phyloP scores from a whole-genome alignment of 1,140 invertebrate species.

The Leguminivora glycinivorella region DNA sequence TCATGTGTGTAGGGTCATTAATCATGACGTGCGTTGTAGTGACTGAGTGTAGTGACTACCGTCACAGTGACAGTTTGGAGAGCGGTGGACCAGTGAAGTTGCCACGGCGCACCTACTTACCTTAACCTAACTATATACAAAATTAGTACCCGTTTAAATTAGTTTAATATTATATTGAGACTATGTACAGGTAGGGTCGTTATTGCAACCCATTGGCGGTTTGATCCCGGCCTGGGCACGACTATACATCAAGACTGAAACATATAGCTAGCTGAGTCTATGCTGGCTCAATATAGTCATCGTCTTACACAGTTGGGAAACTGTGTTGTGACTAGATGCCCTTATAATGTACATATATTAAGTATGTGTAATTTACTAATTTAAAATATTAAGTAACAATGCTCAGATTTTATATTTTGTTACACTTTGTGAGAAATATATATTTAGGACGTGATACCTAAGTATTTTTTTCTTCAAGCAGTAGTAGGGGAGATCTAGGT shows the following conservation, averaged over 20 bases:
- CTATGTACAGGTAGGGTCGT: slow-evolving; percentile 56
- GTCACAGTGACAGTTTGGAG: slow-evolving; percentile 37
- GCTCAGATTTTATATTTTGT: neutral
- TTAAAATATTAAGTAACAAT: neutral
- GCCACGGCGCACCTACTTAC: slow-evolving; percentile 56
- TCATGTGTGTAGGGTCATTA: neutral
- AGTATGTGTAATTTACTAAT: neutral
- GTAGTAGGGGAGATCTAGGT: too few species aligned
- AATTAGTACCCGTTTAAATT: slow-evolving; percentile 68
- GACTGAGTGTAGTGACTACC: slow-evolving; percentile 9
- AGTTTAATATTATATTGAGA: slow-evolving; percentile 50
- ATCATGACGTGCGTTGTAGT: slow-evolving; percentile 26
- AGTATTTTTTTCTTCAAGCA: too few species aligned
- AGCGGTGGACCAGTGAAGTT: slow-evolving; percentile 64
- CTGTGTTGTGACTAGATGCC: neutral
- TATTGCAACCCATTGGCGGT: slow-evolving; percentile 36
- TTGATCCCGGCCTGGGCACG: slow-evolving; percentile 9
- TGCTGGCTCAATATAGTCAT: neutral
- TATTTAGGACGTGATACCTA: too few species aligned
- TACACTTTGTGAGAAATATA: neutral
- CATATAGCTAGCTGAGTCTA: neutral
- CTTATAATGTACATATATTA: neutral
- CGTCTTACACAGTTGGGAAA: neutral
- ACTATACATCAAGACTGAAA: slow-evolving; percentile 12
- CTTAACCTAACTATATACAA: slow-evolving; percentile 71